Percentiles rank a stretch among this genome's conserved stretches.
These are phyloP conservation scores for Dryococelus australis DNA, from an alignment of 2,888 invertebrate genomes.

Conservation along the genomic window DNA sequence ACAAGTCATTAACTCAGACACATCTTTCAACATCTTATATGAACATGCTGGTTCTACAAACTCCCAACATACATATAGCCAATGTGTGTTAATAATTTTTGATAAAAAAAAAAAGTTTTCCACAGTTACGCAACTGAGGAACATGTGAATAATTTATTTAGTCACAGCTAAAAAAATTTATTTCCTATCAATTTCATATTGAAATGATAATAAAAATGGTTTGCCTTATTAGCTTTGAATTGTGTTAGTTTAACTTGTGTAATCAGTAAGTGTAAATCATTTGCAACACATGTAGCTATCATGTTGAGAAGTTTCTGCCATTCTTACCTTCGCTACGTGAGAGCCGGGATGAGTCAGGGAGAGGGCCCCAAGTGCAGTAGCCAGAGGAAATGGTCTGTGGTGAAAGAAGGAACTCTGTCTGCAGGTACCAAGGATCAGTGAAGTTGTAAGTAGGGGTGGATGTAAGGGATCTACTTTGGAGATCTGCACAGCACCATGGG, in stretches of 20 bases:
- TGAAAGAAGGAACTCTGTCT: conserved; percentile 39
- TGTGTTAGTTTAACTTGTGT: too few relatives aligned
- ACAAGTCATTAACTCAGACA: neutral
- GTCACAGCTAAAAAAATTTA: too few relatives aligned
- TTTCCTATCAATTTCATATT: too few relatives aligned
- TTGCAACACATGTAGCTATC: neutral
- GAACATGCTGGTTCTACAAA: neutral
- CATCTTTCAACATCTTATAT: neutral
- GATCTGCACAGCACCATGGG: neutral
- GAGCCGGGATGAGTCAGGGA: conserved; percentile 36
- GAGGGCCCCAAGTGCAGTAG: conserved; percentile 43
- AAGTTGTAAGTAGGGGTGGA: neutral
- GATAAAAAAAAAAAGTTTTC: too few relatives aligned
- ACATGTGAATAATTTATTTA: too few relatives aligned
- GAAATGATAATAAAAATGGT: too few relatives aligned
- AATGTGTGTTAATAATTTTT: too few relatives aligned
- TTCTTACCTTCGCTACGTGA: conserved; percentile 39
- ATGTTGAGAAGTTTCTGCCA: neutral
- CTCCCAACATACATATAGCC: neutral
- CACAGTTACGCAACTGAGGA: too few relatives aligned
- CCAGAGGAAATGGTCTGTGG: conserved; percentile 40
- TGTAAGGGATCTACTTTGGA: conserved; percentile 2
- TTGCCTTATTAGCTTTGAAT: too few relatives aligned
- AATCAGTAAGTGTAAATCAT: neutral
- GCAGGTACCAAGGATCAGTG: conserved; percentile 39